Evolutionary conservation across 2,797 vertebrate species (phyloP).

Genomic region (Centropyge bicolor): DNA sequence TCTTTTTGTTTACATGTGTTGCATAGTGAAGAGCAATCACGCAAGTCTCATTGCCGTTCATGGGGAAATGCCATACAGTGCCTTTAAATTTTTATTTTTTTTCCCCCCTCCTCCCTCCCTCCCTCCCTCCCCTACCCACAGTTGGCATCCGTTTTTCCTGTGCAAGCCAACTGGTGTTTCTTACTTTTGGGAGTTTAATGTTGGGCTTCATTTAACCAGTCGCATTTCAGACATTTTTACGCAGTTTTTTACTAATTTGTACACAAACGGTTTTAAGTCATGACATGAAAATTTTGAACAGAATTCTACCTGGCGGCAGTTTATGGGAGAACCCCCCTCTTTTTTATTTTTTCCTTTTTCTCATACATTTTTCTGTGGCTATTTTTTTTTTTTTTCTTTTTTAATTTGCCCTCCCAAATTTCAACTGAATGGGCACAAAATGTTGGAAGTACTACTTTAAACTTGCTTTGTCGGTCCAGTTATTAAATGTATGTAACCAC

Average conservation of each 20-base stretch:
- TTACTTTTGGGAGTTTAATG: conserved; percentile 97
- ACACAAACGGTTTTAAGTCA: conserved; percentile 99
- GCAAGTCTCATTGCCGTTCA: conserved; percentile 93
- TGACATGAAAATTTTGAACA: conserved; percentile 91
- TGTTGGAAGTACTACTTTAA: conserved; percentile 77
- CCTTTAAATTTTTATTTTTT: conserved; percentile 95
- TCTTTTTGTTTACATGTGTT: conserved; percentile 88
- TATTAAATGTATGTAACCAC: conserved; percentile 72
- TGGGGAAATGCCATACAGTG: conserved; percentile 98
- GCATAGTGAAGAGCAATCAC: conserved; percentile 92
- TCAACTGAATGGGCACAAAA: conserved; percentile 82
- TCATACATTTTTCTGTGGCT: conserved; percentile 89
- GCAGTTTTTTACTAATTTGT: conserved; percentile 99
- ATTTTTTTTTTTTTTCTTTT: conserved; percentile 76
- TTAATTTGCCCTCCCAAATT: conserved; percentile 85
- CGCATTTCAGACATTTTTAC: conserved; percentile 99
- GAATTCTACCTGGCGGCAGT: conserved; percentile 96
- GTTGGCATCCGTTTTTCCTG: conserved; percentile 91
- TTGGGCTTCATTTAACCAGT: conserved; percentile 99
- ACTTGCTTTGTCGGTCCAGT: conserved; percentile 80
- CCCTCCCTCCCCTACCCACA: conserved; percentile 81
- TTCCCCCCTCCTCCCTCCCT: conserved; percentile 60
- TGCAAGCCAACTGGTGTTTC: conserved; percentile 94
- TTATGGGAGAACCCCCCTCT: conserved; percentile 85
- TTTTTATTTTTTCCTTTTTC: conserved; percentile 83